Percentiles rank a stretch among this genome's conserved stretches.
Evolutionary conservation across 1,140 invertebrate genomes (phyloP).

Genomic region (Parapsyche elsis): DNA sequence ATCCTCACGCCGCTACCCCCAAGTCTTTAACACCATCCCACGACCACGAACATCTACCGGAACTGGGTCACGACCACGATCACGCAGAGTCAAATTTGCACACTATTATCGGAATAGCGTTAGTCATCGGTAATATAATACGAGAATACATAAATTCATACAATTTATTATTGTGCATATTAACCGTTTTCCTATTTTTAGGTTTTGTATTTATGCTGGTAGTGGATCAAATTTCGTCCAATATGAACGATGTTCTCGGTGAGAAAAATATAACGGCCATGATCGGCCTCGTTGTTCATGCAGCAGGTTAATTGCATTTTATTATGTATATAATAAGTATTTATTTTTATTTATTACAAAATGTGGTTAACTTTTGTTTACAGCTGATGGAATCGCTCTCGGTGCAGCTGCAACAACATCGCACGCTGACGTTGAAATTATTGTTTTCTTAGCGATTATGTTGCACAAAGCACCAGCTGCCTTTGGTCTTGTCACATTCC

Average conservation of each 20-base stretch:
- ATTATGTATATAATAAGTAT: neutral
- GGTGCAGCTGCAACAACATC: constrained; percentile 96
- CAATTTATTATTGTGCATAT: neutral
- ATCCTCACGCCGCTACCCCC: constrained; percentile 55
- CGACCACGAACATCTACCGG: neutral
- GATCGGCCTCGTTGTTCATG: constrained; percentile 96
- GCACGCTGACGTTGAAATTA: constrained; percentile 95
- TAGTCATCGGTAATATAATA: constrained; percentile 67
- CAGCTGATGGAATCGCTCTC: constrained; percentile 95
- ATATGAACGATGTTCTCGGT: constrained; percentile 72
- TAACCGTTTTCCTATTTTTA: constrained; percentile 57
- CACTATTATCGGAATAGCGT: constrained; percentile 72
- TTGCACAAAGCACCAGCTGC: constrained; percentile 98
- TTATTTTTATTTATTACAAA: neutral
- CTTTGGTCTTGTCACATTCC: constrained; percentile 97
- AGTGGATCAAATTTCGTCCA: constrained; percentile 87
- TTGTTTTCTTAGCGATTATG: constrained; percentile 99
- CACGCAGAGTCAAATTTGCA: constrained; percentile 63
- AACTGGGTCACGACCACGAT: constrained; percentile 60
- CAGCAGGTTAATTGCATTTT: constrained; percentile 73
- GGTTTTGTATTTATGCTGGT: constrained; percentile 98
- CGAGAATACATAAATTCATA: neutral
- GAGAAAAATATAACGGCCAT: constrained; percentile 91
- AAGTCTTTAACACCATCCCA: constrained; percentile 46
- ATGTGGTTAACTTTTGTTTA: constrained; percentile 55